Evolutionary conservation across 2,113 vertebrate species (phyloP).

Genomic region (Ophiodon elongatus): DNA sequence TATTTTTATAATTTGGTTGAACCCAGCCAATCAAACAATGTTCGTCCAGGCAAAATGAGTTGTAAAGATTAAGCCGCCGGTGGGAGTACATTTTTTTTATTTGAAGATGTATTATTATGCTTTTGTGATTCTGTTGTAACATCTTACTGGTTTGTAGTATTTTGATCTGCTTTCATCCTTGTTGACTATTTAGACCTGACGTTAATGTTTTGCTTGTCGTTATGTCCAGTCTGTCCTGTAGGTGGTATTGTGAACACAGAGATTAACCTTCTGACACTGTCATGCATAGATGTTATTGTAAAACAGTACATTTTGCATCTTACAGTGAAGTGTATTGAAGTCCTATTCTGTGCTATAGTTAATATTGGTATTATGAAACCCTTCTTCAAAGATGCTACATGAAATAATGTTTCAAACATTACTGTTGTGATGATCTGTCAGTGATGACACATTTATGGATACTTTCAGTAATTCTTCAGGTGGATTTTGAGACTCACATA

Average conservation of each 20-base stretch:
- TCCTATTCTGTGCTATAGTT: constrained; percentile 24
- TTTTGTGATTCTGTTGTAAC: constrained; percentile 24
- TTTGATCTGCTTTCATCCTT: constrained; percentile 23
- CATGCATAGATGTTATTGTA: constrained; percentile 38
- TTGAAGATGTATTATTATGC: constrained; percentile 26
- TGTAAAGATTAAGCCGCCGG: constrained; percentile 22
- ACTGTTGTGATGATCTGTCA: constrained; percentile 25
- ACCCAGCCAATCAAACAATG: neutral
- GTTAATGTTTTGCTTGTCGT: constrained; percentile 50
- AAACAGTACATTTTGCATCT: constrained; percentile 37
- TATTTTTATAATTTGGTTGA: neutral
- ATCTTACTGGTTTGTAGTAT: constrained; percentile 39
- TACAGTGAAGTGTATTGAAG: constrained; percentile 23
- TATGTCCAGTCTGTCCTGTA: constrained; percentile 25
- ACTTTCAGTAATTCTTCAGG: constrained; percentile 12
- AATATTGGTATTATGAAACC: constrained; percentile 17
- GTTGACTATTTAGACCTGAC: constrained; percentile 29
- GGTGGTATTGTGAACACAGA: constrained; percentile 23
- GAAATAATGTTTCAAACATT: constrained; percentile 22
- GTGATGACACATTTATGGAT: neutral
- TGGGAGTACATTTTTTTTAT: constrained; percentile 30
- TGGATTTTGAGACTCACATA: constrained; percentile 6
- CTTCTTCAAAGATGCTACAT: constrained; percentile 17
- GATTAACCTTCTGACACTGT: constrained; percentile 18
- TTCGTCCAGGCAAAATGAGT: neutral